Base-by-base conservation (phyloP, 2,888 invertebrate species). In the Aproaerema taeniolella region DNA sequence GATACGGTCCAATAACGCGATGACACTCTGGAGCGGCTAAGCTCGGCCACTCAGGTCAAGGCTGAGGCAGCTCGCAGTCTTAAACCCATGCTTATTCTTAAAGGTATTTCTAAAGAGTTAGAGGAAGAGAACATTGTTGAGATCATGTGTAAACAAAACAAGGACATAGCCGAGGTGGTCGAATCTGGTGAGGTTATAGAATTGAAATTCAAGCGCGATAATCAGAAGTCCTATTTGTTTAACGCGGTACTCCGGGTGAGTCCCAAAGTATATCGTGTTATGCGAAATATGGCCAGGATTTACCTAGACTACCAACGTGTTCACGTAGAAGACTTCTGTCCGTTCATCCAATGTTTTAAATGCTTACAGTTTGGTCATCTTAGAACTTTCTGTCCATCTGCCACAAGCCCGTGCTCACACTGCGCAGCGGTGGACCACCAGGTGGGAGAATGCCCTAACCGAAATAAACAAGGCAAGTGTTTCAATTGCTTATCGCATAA, bases 341-440 rank as follows among this genome's bases (percentile, higher is more conserved):
- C 26, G 2, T 26, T 26, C 26, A 2, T 4, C 2, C 26, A 26
- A n/a, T 44, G 44, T 14, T 20, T 10, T 17, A 6, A 13, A 5
- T 44, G 41, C 20, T 31, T 44, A 5, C 40, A 38, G 16, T 44
- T 44, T 20, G 43, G 43, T 8, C 44, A 41, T 20, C 31, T 17
- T n/a, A 24, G 25, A 2, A 7, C 26, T 2, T n/a, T 10, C 4
- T 40, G 40, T n/a, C 2, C 13, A 7, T 13, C 31, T 5, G 12
- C 2, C 24, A n/a, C 14, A 8, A 15, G n/a, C 2, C 15, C 10
- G 1, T 38, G 38, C 14, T n/a, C 25, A 2, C 16, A 31, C 15
- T 38, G 38, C 16, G 31, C 31, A 1, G 2, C 14, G 10, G 6
- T 10, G n/a, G 26, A 3, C 12, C 38, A 38, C 10, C 9, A 9